Base-by-base conservation (phyloP, 2,113 vertebrate species). In the Oncorhynchus gorbuscha region DNA sequence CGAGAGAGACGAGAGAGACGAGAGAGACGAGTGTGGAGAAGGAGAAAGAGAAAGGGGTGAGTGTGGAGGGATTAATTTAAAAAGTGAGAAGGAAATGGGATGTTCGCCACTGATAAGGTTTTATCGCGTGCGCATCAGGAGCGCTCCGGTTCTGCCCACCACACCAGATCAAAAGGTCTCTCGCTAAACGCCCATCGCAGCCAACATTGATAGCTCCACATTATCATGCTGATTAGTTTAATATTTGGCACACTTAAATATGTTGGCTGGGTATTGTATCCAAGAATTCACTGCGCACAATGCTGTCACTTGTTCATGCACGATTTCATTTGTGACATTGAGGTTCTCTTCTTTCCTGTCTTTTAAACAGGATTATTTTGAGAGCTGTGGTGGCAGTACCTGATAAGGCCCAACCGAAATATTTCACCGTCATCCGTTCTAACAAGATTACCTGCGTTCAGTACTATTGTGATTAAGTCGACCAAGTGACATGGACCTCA, bases 171-270 rank as follows among this genome's bases (percentile, higher is more conserved):
- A 92, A 85, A 90, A 88, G 89, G 87, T 81, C 86, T 92, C 89
- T 79, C 84, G 88, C 74, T 80, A 72, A 76, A 76, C 64, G 65
- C 79, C 70, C 48, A 49, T 80, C 70, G 49, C 87, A 87, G 85
- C 78, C 85, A 88, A 87, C 88, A 87, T 83, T 87, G 88, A 90
- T 91, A 83, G 85, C 76, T 71, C 32, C 74, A 87, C 86, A 91
- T 92, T 90, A 90, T 92, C 88, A 93, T 92, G 89, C 86, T 89
- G 89, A 93, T 92, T 87, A 88, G 89, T 86, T 87, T 90, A 89
- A 92, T 88, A 73, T 86, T 76, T 80, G 79, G 81, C 72, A 81
- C 80, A 70, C 85, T 84, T 75, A 67, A 51, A 79, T 66, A 75
- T 79, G 64, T 71, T 24, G 72, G 55, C 9, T 78, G 48, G 59